Evolutionary conservation across 2,113 vertebrate genomes (phyloP), one percentile per base, ranked within the genome.

Genomic region (Lontra canadensis): DNA sequence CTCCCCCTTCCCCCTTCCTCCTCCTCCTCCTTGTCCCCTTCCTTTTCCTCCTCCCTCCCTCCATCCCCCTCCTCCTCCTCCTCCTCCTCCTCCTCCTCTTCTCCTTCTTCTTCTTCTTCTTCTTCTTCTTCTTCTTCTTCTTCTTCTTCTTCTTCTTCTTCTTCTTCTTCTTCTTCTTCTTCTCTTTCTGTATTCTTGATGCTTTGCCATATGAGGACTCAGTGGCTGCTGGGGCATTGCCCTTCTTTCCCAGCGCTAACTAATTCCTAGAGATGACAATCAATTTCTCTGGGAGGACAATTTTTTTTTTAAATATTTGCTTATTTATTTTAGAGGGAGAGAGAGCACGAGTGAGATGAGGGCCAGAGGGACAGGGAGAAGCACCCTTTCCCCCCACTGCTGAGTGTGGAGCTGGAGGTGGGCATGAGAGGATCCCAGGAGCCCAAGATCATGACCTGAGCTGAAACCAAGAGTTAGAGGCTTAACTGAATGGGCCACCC

Each of bases 1-100:
- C 49, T 49, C 12, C 14, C 55, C 1, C 20, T 6, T 21, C 7
- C 4, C 21, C 7, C 20, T 7, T 8, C 6, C 4, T 18, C 18
- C 55, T 20, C 55, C 18, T 6, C 55, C 55, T 55, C 2, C 57
- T 59, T 7, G n/a, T n/a, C n/a, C n/a, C n/a, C n/a, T 47, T 47
- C 47, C 47, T 47, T 11, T 47, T 47, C 11, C 47, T 11, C 47
- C 12, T 49, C 12, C 47, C 47, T 49, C 12, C 47, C 47, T 49
- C 47, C 57, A 21, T 8, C 6, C 21, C 4, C 20, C 47, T 13
- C 55, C 20, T 8, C 6, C 21, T 2, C 18, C 4, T 59, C 57
- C 57, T 59, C 21, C 21, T 59, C 57, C 20, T 55, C 44, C 7
- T 44, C 7, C 7, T 7, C 31, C 7, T 7, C 14, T 34, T 67